A percentile compares a stretch with the other conserved stretches of the same genome.
Conservation (phyloP, 2,113 vertebrate species). For the Uria aalge region DNA sequence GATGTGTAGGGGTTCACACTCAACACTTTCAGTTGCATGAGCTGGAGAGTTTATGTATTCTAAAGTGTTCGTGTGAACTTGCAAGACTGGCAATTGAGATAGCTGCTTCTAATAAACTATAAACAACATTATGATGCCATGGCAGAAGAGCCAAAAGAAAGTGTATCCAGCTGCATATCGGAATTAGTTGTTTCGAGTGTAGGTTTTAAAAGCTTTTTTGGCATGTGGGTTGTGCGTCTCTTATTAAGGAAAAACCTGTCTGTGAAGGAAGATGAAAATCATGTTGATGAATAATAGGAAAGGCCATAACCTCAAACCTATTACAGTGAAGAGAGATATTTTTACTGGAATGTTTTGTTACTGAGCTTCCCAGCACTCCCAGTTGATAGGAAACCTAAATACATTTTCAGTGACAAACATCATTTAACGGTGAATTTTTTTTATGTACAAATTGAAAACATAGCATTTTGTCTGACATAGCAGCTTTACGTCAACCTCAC, state of each 20-base stretch:
- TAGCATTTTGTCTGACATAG: background rate
- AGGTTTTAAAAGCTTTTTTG: conserved; percentile 64
- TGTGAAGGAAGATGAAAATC: background rate
- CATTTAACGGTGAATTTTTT: background rate
- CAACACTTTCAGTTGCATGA: background rate
- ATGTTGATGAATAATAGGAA: background rate
- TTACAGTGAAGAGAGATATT: background rate
- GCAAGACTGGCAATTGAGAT: background rate
- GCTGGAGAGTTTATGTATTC: background rate
- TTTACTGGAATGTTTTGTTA: conserved; percentile 42
- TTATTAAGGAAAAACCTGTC: background rate
- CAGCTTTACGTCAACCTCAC: background rate
- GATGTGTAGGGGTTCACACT: background rate
- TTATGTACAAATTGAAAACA: background rate
- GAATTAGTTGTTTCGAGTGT: background rate
- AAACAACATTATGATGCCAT: background rate
- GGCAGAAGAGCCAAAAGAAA: background rate
- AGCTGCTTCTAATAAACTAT: background rate
- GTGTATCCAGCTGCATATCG: background rate
- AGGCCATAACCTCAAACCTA: background rate
- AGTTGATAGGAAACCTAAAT: background rate
- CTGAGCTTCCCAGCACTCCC: conserved; percentile 16
- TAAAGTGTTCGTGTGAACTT: background rate
- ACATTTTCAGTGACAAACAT: background rate
- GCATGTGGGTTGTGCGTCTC: background rate